phyloP scores from a whole-genome alignment of 2,888 invertebrate genomes.

The Congeria kusceri region DNA sequence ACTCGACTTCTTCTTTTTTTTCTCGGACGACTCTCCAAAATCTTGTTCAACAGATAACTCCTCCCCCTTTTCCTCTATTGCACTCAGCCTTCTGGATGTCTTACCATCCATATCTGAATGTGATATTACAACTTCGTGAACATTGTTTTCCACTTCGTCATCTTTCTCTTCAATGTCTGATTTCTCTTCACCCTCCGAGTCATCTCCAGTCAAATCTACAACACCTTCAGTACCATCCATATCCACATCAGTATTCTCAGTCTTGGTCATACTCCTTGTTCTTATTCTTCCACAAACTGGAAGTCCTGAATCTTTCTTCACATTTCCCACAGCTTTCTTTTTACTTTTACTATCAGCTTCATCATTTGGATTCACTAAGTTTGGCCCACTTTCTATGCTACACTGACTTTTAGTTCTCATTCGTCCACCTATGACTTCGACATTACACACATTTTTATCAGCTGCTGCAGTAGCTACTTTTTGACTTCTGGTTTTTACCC shows the following conservation, averaged over 20 bases:
- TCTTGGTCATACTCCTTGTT: conserved; percentile 17
- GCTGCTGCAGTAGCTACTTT: conserved; percentile 24
- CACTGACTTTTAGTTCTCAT: conserved; percentile 38
- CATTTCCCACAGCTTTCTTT: not conserved
- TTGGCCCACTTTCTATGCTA: not conserved
- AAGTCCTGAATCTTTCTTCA: not conserved
- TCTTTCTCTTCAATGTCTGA: not conserved
- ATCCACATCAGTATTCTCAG: conserved; percentile 4
- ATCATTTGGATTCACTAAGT: too few relatives aligned
- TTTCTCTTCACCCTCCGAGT: conserved; percentile 11
- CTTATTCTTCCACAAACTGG: conserved; percentile 4
- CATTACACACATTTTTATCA: conserved; percentile 4
- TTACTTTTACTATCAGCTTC: too few relatives aligned
- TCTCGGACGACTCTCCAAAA: not conserved
- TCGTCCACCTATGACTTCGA: conserved; percentile 10
- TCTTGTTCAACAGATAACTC: not conserved
- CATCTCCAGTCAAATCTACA: conserved; percentile 2
- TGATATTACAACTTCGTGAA: conserved; percentile 20
- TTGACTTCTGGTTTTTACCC: conserved; percentile 71
- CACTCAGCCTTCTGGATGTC: conserved; percentile 29
- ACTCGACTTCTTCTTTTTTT: not conserved
- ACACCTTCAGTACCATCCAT: not conserved
- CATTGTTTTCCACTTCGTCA: conserved; percentile 3
- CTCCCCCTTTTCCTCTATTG: conserved; percentile 63
- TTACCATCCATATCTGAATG: conserved; percentile 51